Percentiles rank a stretch among this genome's conserved stretches.
phyloP scores from a whole-genome alignment of 2,113 vertebrate genomes.

The Gulo gulo region DNA sequence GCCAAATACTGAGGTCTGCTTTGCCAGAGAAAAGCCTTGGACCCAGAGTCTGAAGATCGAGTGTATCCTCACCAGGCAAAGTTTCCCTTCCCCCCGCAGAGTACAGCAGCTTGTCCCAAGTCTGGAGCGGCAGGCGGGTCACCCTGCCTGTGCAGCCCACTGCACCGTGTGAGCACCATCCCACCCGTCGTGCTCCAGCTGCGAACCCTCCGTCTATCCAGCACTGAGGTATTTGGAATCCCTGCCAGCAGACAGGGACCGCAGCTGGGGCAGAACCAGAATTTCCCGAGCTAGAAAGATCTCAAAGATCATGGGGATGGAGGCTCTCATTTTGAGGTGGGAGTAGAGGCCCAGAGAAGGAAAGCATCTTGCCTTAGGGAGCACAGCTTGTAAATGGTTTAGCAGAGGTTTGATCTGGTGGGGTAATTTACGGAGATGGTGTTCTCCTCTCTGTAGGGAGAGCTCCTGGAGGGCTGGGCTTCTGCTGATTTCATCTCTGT shows the following conservation, averaged over 20 bases:
- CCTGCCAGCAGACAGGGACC: not conserved
- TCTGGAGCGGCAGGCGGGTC: no score
- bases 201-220: not conserved
- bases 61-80: not conserved
- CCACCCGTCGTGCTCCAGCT: not conserved
- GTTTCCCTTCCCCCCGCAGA: accelerated
- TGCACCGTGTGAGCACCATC: accelerated
- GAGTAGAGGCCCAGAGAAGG: not conserved
- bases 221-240: not conserved
- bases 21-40: not conserved
- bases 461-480: not conserved
- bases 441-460: not conserved
- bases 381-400: not conserved
- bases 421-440: not conserved
- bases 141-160: not conserved
- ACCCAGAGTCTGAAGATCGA: not conserved
- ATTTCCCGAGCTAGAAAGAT: not conserved
- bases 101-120: accelerated
- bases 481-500: not conserved
- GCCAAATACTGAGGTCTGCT: not conserved
- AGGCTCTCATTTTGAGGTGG: not conserved
- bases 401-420: not conserved
- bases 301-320: not conserved
- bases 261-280: not conserved
- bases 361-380: not conserved